Base-by-base conservation (phyloP, 1,140 invertebrate species). In the Anoplophora glabripennis region DNA sequence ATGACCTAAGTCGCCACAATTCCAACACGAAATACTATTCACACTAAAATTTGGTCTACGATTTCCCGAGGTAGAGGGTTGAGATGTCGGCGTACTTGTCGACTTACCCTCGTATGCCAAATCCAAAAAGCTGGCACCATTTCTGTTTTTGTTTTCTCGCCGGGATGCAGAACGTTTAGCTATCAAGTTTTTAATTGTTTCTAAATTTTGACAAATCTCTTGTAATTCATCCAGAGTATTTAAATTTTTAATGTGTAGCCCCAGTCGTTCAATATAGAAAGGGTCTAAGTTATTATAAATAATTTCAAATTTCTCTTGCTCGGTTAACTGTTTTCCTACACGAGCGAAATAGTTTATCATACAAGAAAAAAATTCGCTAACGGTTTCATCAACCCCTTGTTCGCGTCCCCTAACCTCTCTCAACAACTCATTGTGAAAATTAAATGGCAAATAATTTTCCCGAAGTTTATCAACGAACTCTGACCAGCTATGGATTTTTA, bases 341-440 rank as follows among this genome's bases (percentile, higher is more conserved):
- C 5, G 7, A 44, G 14, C 18, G 41, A 44, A 44, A 12, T 15
- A 15, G n/a, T n/a, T 44, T 1, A 17, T 15, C 14, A 44, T 44
- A 44, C 41, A 17, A 12, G 41, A 4, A 12, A 44, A 44, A 44
- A 44, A 44, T 44, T 44, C 41, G 3, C 12, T 17, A 15, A 44
- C 11, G 41, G 41, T 12, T 14, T 44, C 9, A n/a, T 11, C 14
- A 15, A 12, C 11, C 8, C 41, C 41, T 44, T 44, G 11, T 15
- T 44, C 18, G 41, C 41, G 14, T 8, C 9, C 0, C 14, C 41
- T 44, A 44, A 44, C 14, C 37, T 1, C 69, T 5, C 63, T 18
- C 2, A 59, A 9, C 1, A 72, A 36, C 7, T 70, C 45, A 18
- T 66, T 70, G 41, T 71, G 69, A 37, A 63, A 72, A 38, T 67